phyloP scores from a whole-genome alignment of 1,140 invertebrate species.

The Drosophila erecta region DNA sequence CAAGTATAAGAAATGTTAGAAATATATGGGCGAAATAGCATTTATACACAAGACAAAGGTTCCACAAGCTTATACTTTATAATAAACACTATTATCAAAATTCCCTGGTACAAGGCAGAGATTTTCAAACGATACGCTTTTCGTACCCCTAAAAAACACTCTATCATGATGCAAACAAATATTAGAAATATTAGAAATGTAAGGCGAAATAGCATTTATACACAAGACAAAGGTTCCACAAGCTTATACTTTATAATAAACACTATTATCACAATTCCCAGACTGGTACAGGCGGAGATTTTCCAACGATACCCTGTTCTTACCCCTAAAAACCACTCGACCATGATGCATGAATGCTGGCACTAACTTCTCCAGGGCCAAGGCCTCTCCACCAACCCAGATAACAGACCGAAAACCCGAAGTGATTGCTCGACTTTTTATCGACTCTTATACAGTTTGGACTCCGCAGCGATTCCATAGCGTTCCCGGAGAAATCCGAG shows the following conservation, averaged over 20 bases:
- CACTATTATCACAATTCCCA: not conserved
- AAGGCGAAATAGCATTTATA: not conserved
- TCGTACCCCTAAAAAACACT: too few species aligned
- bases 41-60: not conserved
- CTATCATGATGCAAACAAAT: not conserved
- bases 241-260: not conserved
- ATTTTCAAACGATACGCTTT: too few species aligned
- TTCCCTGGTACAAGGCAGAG: not conserved
- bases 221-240: not conserved
- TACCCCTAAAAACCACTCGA: slow-evolving; percentile 20
- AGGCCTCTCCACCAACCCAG: slow-evolving; percentile 28
- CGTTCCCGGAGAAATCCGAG: slow-evolving; percentile 23
- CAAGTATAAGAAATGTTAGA: not conserved
- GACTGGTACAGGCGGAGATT: too few species aligned
- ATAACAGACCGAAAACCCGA: slow-evolving; percentile 6
- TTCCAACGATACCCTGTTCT: too few species aligned
- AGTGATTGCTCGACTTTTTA: not conserved
- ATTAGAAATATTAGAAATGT: too few species aligned
- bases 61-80: not conserved
- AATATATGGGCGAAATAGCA: not conserved
- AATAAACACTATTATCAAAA: not conserved
- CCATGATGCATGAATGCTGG: slow-evolving; percentile 7
- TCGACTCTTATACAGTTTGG: slow-evolving; percentile 31
- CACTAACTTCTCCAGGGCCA: slow-evolving; percentile 39
- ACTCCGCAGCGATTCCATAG: slow-evolving; percentile 48